Evolutionary conservation across 53 echinoderm and acorn worm species (phyloP).

Genomic region (Apostichopus leukothele): DNA sequence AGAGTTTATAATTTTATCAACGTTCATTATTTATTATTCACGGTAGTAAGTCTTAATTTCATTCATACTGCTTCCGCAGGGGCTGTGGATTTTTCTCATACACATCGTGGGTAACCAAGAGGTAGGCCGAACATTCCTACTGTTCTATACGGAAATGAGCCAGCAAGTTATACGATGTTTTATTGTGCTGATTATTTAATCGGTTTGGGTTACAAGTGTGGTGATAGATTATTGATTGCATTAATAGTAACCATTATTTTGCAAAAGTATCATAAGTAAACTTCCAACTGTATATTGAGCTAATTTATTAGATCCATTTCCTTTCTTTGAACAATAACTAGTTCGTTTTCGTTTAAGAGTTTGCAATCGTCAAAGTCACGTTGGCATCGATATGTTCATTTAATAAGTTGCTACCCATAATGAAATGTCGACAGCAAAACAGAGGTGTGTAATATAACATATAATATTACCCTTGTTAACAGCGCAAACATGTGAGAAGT

Average conservation of each 20-base stretch:
- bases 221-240: no score
- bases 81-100: constrained; percentile 9
- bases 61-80: background rate
- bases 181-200: background rate
- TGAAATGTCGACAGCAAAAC: background rate
- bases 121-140: background rate
- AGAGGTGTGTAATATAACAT: background rate
- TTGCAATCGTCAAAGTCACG: no score
- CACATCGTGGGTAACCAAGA: constrained; percentile 15
- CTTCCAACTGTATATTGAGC: no score
- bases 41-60: background rate
- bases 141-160: background rate
- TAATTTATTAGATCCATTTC: no score
- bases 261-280: no score
- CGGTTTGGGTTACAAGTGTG: no score
- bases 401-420: background rate
- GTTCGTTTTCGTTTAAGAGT: no score
- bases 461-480: background rate
- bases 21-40: background rate
- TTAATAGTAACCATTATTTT: no score
- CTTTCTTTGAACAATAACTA: no score
- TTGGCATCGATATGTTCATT: no score
- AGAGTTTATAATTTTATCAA: no score
- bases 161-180: background rate
- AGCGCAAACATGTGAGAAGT: background rate